Evolutionary conservation across 2,888 invertebrate genomes (phyloP).

Genomic region (Gastrophysa polygoni): DNA sequence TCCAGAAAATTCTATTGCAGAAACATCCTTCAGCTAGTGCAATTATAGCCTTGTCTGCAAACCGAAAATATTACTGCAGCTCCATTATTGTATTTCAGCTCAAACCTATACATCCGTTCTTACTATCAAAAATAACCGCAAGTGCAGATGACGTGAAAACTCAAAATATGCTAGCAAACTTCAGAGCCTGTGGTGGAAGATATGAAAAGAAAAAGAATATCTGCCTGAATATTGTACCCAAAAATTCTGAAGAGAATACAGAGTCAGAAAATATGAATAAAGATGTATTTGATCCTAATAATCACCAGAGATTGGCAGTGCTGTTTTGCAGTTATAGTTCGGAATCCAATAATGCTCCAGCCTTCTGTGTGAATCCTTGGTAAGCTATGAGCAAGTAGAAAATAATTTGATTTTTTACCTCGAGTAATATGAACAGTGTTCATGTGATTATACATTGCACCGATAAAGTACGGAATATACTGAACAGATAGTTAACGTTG

Average conservation of each 20-base stretch:
- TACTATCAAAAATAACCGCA: slow-evolving; percentile 71
- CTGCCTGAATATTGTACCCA: slow-evolving; percentile 18
- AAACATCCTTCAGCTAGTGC: too few species aligned
- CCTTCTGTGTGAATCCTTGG: slow-evolving; percentile 91
- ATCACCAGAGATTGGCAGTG: slow-evolving; percentile 87
- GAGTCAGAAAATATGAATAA: slow-evolving; percentile 45
- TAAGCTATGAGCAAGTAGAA: too few species aligned
- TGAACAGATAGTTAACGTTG: too few species aligned
- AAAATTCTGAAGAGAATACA: slow-evolving; percentile 21
- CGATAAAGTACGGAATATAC: too few species aligned
- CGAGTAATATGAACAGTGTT: too few species aligned
- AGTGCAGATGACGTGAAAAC: slow-evolving; percentile 69
- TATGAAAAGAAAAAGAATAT: slow-evolving; percentile 55
- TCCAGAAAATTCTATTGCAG: too few species aligned
- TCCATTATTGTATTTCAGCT: slow-evolving; percentile 45
- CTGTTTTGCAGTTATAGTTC: slow-evolving; percentile 87
- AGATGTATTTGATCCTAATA: slow-evolving; percentile 80
- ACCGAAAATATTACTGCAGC: too few species aligned
- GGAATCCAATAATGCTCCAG: slow-evolving; percentile 77
- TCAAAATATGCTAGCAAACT: slow-evolving; percentile 80
- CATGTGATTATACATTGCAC: too few species aligned
- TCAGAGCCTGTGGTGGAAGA: slow-evolving; percentile 83
- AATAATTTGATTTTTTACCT: too few species aligned
- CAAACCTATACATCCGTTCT: slow-evolving; percentile 75
- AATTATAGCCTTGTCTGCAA: too few species aligned